These are phyloP conservation scores for Drosophila seclusa DNA, from an alignment of 2,888 invertebrate species.

Conservation along the genomic window DNA sequence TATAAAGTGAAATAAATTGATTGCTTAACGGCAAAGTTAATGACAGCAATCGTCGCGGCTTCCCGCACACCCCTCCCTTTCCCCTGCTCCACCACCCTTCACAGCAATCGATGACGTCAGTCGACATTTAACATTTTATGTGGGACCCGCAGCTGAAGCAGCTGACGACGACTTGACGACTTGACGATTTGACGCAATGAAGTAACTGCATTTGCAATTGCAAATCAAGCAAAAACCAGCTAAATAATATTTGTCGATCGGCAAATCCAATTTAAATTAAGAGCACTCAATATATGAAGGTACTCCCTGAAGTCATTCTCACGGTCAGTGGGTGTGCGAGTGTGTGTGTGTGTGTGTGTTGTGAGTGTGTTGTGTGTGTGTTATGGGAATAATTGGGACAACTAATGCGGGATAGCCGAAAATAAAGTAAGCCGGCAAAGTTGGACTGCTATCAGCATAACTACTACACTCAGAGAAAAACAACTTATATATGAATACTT, in stretches of 20 bases:
- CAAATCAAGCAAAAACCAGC: conserved; percentile 29
- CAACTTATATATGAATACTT: neutral
- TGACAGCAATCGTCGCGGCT: conserved; percentile 58
- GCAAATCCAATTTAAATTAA: conserved; percentile 79
- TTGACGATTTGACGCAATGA: conserved; percentile 2
- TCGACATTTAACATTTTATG: conserved; percentile 45
- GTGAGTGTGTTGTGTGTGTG: neutral
- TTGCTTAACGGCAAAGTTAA: conserved; percentile 74
- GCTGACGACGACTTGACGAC: conserved; percentile 1
- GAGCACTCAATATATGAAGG: conserved; percentile 52
- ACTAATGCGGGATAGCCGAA: conserved; percentile 46
- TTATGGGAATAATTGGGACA: neutral
- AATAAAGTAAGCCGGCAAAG: conserved; percentile 4
- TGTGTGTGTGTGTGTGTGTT: neutral
- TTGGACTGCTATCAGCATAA: neutral
- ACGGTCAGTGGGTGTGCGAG: conserved; percentile 47
- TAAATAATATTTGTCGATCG: conserved; percentile 46
- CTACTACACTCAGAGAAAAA: neutral
- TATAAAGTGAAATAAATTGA: conserved; percentile 79
- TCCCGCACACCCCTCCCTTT: conserved; percentile 17
- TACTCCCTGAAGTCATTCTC: conserved; percentile 53
- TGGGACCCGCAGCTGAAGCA: conserved; percentile 71
- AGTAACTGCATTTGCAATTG: conserved; percentile 53
- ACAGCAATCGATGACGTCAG: conserved; percentile 38
- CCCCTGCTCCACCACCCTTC: neutral